These are phyloP conservation scores for Carassius auratus DNA, from an alignment of 2,113 vertebrate species.

Conservation along the genomic window DNA sequence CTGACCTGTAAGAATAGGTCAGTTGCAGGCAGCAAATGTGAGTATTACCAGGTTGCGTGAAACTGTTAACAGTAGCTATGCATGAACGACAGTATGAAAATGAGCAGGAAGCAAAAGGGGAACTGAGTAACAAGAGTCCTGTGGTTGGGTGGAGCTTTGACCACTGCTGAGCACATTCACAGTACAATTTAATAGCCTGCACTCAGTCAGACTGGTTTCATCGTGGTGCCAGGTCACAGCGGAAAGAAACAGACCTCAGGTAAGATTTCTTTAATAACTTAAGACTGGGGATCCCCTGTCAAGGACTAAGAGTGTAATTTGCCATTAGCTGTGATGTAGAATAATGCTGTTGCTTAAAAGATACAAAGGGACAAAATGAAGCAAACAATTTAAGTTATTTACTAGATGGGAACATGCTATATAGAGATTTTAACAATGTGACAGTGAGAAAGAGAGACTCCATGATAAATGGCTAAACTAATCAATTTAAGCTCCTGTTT, in stretches of 20 bases:
- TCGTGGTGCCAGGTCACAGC: background rate
- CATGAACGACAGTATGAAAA: conserved; percentile 76
- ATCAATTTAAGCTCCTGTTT: background rate
- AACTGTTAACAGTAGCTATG: conserved; percentile 62
- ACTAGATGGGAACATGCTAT: background rate
- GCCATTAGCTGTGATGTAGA: background rate
- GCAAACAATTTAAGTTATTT: background rate
- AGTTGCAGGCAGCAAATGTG: background rate
- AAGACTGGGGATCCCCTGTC: background rate
- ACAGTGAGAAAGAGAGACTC: background rate
- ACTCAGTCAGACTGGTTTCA: conserved; percentile 26
- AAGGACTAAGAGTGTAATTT: conserved; percentile 6
- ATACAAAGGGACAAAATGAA: background rate
- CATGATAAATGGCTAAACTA: background rate
- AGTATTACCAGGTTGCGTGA: background rate
- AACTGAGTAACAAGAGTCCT: conserved; percentile 75
- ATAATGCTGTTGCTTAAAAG: background rate
- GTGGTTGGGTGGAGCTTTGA: conserved; percentile 72
- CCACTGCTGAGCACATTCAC: conserved; percentile 68
- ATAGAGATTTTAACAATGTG: background rate
- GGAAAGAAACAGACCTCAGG: conserved; percentile 44
- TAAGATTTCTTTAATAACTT: background rate
- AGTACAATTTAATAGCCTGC: conserved; percentile 24
- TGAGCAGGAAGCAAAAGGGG: conserved; percentile 80
- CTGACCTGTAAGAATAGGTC: too few relatives aligned